phyloP scores from a whole-genome alignment of 2,888 invertebrate species.

The Drosophila suboccidentalis region DNA sequence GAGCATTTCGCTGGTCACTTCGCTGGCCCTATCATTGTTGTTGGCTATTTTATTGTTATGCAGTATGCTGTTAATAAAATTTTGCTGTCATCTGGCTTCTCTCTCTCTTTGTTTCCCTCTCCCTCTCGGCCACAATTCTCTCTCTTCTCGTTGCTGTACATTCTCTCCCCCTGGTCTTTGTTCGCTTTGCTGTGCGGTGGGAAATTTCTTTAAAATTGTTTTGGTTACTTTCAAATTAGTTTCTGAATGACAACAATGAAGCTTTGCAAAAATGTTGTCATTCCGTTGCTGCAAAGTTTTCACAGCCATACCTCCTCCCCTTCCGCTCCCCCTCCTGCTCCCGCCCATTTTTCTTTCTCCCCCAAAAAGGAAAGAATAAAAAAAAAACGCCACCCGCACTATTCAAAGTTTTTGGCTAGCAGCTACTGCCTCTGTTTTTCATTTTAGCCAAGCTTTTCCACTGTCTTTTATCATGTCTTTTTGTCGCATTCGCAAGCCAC shows the following conservation, averaged over 20 bases:
- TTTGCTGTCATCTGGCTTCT: constrained; percentile 68
- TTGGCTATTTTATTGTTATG: constrained; percentile 70
- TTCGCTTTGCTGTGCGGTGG: constrained; percentile 66
- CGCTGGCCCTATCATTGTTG: constrained; percentile 27
- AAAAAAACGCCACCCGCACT: constrained; percentile 50
- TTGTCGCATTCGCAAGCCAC: constrained; percentile 34
- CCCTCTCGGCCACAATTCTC: not conserved
- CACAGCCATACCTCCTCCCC: constrained; percentile 24
- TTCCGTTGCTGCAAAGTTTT: constrained; percentile 80
- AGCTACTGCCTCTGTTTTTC: constrained; percentile 55
- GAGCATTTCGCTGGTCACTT: constrained; percentile 54
- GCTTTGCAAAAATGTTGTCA: constrained; percentile 83
- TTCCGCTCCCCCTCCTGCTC: not conserved
- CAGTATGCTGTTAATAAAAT: constrained; percentile 79
- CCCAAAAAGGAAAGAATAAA: not conserved
- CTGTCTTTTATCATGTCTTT: constrained; percentile 62
- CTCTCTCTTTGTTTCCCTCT: constrained; percentile 2
- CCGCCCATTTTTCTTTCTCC: not conserved
- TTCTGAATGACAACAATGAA: constrained; percentile 81
- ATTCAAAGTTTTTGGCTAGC: constrained; percentile 67
- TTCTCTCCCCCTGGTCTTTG: constrained; percentile 26
- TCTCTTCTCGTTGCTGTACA: not conserved
- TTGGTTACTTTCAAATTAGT: constrained; percentile 84
- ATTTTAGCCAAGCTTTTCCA: constrained; percentile 58
- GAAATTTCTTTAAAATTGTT: constrained; percentile 83